These are phyloP conservation scores for Drosophila maculinotata DNA, from an alignment of 2,888 invertebrate genomes.

Conservation along the genomic window DNA sequence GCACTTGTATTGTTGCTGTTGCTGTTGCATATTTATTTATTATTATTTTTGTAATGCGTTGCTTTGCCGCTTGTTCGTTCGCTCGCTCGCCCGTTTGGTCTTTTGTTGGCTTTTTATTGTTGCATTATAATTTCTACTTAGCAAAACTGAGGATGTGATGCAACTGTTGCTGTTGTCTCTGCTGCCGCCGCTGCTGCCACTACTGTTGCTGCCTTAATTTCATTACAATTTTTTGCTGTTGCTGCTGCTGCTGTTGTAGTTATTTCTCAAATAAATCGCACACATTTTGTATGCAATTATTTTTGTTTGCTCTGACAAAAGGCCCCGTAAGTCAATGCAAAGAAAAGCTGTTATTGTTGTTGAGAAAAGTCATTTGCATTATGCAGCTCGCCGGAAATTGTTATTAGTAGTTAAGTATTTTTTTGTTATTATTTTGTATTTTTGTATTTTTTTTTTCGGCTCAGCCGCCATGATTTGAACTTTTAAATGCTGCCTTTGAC, in stretches of 20 bases:
- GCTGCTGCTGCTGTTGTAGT: constrained; percentile 45
- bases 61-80: constrained; percentile 36
- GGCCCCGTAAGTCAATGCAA: constrained; percentile 73
- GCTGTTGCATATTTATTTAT: constrained; percentile 72
- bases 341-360: constrained; percentile 57
- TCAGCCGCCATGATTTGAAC: constrained; percentile 71
- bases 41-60: constrained; percentile 60
- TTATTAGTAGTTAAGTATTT: constrained; percentile 69
- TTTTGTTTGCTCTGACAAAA: constrained; percentile 69
- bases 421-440: constrained; percentile 24
- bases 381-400: constrained; percentile 75
- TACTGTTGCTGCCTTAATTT: constrained; percentile 68
- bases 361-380: constrained; percentile 76
- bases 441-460: constrained; percentile 39
- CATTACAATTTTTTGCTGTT: constrained; percentile 58
- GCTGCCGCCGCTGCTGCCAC: constrained; percentile 9
- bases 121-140: constrained; percentile 80
- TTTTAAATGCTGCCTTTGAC: constrained; percentile 76
- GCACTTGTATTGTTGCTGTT: constrained; percentile 23
- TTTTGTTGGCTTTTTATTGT: constrained; percentile 62
- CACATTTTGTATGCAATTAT: constrained; percentile 81
- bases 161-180: constrained; percentile 42
- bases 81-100: constrained; percentile 53
- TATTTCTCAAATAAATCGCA: constrained; percentile 82
- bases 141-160: constrained; percentile 76